Evolutionary conservation across 1,140 invertebrate genomes (phyloP).

Genomic region (Drosophila orosa): DNA sequence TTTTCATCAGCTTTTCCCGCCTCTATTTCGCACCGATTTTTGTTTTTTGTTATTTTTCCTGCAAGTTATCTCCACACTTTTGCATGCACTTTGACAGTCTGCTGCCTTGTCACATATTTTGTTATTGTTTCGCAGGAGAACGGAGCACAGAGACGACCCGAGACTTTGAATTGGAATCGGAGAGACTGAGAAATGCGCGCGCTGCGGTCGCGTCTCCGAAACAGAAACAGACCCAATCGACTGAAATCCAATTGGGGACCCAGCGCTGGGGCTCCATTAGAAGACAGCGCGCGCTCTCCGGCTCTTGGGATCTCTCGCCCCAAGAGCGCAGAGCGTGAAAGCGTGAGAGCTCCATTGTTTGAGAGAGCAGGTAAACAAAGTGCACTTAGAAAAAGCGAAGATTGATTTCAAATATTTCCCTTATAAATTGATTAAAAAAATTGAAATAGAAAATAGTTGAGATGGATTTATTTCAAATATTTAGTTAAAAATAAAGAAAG

Average conservation of each 20-base stretch:
- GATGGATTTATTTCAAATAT: too few species aligned
- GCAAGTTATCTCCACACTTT: constrained; percentile 37
- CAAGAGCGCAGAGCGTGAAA: constrained; percentile 11
- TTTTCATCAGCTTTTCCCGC: constrained; percentile 59
- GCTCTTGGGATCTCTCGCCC: constrained; percentile 3
- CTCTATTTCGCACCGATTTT: constrained; percentile 28
- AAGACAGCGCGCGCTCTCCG: constrained; percentile 23
- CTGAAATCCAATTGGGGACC: constrained; percentile 64
- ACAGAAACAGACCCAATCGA: constrained; percentile 65
- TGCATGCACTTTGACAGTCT: constrained; percentile 35
- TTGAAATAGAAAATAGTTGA: too few species aligned
- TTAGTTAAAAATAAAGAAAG: too few species aligned
- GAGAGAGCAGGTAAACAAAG: constrained; percentile 39
- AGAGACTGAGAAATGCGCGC: constrained; percentile 31
- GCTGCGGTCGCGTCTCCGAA: constrained; percentile 47
- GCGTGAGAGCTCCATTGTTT: neutral
- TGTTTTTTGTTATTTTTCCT: constrained; percentile 35
- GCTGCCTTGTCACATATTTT: constrained; percentile 57
- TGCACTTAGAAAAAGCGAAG: constrained; percentile 26
- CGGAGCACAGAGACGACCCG: constrained; percentile 9
- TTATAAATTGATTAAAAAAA: neutral
- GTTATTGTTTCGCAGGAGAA: constrained; percentile 42
- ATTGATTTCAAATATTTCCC: too few species aligned
- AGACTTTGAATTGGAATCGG: constrained; percentile 3
- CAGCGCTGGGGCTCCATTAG: constrained; percentile 41